These are phyloP conservation scores for Camponotus pennsylvanicus DNA, from an alignment of 1,140 invertebrate genomes.

Conservation along the genomic window DNA sequence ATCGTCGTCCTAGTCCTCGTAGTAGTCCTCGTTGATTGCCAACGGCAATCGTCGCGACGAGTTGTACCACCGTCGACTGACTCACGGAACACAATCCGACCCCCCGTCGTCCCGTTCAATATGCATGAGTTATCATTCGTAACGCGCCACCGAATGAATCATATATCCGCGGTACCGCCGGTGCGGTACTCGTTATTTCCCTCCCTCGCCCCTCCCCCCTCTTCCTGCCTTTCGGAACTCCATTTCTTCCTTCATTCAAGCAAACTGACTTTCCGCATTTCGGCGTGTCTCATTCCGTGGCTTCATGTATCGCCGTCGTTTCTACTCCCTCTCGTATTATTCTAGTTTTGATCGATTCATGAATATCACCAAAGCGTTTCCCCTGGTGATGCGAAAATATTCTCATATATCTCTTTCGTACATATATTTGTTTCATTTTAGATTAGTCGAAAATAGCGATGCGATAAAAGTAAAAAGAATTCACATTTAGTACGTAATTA, in stretches of 20 bases:
- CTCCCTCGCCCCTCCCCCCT: neutral
- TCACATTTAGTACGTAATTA: neutral
- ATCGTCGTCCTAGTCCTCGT: neutral
- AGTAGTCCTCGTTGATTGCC: conserved; percentile 23
- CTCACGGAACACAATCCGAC: conserved; percentile 61
- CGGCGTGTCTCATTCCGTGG: neutral
- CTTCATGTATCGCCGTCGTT: neutral
- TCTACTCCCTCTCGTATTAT: neutral
- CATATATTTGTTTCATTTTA: conserved; percentile 3
- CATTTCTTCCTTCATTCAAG: neutral
- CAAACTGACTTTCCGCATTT: conserved; percentile 25
- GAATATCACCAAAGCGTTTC: neutral
- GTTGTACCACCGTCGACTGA: conserved; percentile 44
- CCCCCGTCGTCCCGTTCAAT: conserved; percentile 62
- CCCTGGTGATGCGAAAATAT: neutral
- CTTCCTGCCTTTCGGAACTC: neutral
- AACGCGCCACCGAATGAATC: conserved; percentile 68
- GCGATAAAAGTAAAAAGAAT: neutral
- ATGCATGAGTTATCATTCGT: conserved; percentile 72
- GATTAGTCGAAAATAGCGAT: neutral
- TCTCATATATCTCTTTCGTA: neutral
- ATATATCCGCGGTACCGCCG: conserved; percentile 45
- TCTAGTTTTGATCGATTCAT: conserved; percentile 13
- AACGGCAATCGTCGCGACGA: conserved; percentile 1
- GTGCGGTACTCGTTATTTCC: conserved; percentile 43